A percentile compares a stretch with the other conserved stretches of the same genome.
Conservation (phyloP, 1,140 invertebrate species). For the Sminthurides bifidus region DNA sequence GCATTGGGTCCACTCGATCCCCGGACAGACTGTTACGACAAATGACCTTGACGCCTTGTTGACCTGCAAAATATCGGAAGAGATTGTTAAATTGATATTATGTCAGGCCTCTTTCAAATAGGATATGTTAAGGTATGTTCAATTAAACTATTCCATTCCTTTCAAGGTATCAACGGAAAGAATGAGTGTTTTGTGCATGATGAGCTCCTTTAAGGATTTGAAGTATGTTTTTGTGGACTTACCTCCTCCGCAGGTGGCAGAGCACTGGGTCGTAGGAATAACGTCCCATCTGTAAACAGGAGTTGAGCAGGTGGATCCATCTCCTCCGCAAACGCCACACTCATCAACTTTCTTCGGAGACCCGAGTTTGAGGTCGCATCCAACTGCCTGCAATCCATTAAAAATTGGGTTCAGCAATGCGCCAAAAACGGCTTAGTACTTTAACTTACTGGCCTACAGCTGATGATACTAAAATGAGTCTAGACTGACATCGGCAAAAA, state of each 20-base stretch:
- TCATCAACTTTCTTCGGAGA: slow-evolving; percentile 70
- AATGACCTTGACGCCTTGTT: slow-evolving; percentile 46
- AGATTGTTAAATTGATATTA: neutral
- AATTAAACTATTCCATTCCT: neutral
- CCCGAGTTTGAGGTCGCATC: slow-evolving; percentile 75
- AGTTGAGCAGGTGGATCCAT: slow-evolving; percentile 64
- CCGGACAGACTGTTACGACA: slow-evolving; percentile 62
- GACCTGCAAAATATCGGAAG: slow-evolving; percentile 48
- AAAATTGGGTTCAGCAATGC: too few species aligned
- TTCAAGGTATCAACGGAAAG: neutral
- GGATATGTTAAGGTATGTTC: neutral
- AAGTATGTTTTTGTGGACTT: slow-evolving; percentile 34
- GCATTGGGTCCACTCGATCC: slow-evolving; percentile 57
- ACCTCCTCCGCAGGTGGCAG: slow-evolving; percentile 85
- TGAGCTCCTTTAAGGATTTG: neutral
- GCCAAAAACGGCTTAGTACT: too few species aligned
- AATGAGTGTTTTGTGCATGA: neutral
- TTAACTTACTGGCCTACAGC: too few species aligned
- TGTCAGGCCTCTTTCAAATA: neutral
- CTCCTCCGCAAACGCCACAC: slow-evolving; percentile 80
- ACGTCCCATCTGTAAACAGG: slow-evolving; percentile 72
- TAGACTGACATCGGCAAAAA: too few species aligned
- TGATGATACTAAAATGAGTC: too few species aligned
- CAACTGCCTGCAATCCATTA: slow-evolving; percentile 58
- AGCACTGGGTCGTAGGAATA: slow-evolving; percentile 66